phyloP scores from a whole-genome alignment of 2,113 vertebrate species.

The Zosterops pallidus region DNA sequence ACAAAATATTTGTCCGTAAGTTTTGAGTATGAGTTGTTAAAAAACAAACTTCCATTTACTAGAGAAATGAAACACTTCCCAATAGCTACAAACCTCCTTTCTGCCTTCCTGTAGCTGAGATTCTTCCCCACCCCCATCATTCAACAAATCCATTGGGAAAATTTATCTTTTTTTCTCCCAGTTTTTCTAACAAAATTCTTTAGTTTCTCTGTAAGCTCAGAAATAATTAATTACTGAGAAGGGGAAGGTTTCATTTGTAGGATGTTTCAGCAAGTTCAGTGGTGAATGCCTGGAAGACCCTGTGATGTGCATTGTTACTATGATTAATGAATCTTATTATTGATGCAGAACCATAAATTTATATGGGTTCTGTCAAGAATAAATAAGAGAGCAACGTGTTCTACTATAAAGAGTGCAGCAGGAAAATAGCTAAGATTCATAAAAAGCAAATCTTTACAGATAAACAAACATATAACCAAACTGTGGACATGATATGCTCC shows the following conservation, averaged over 20 bases:
- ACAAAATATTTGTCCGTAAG: background rate
- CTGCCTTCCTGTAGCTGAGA: background rate
- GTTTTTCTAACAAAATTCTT: background rate
- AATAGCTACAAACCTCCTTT: background rate
- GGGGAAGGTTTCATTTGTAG: background rate
- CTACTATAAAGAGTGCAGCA: background rate
- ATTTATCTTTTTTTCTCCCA: background rate
- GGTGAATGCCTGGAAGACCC: background rate
- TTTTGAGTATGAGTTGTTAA: background rate
- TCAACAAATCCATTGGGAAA: background rate
- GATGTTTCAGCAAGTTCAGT: background rate
- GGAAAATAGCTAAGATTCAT: background rate
- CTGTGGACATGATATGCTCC: background rate
- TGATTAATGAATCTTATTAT: constrained; percentile 37
- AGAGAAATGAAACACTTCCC: background rate
- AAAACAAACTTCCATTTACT: background rate
- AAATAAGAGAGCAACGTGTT: background rate
- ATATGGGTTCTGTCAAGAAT: background rate
- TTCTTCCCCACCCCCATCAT: background rate
- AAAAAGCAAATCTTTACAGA: background rate
- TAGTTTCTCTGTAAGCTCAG: background rate
- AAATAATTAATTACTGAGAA: background rate
- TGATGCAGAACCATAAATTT: constrained; percentile 23
- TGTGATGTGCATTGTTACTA: background rate
- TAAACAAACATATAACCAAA: background rate